Percentiles rank a stretch among this genome's conserved stretches.
phyloP scores from a whole-genome alignment of 2,113 vertebrate genomes.

The Microcebus murinus region DNA sequence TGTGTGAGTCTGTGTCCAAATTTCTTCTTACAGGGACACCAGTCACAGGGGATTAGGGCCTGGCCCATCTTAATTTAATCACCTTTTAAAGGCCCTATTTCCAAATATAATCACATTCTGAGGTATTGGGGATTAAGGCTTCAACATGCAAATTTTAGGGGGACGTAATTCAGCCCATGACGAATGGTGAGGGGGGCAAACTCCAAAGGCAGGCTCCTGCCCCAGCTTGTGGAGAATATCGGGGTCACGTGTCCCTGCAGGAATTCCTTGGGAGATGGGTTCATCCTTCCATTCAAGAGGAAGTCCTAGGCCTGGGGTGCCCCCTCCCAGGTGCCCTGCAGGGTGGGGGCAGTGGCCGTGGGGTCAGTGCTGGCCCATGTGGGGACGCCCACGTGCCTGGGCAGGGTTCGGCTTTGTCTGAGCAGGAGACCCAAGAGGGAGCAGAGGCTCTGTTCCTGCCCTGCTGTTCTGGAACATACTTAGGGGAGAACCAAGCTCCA shows the following conservation, averaged over 20 bases:
- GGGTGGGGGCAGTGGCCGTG: neutral
- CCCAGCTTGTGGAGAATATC: neutral
- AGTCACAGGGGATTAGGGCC: neutral
- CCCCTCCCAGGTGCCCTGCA: neutral
- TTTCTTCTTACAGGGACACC: neutral
- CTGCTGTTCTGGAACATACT: neutral
- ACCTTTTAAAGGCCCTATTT: neutral
- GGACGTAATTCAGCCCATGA: neutral
- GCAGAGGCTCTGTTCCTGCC: neutral
- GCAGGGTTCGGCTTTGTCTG: neutral
- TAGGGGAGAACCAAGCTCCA: neutral
- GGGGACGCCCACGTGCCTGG: fast-evolving
- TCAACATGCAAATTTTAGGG: neutral
- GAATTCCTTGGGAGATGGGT: neutral
- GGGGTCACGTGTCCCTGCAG: neutral
- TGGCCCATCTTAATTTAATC: neutral
- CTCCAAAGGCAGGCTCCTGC: neutral
- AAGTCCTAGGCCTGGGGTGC: neutral
- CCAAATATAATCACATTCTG: neutral
- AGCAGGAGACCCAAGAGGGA: neutral
- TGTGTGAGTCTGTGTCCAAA: neutral
- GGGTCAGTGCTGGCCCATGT: neutral
- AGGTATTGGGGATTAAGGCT: neutral
- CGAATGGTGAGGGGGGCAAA: fast-evolving
- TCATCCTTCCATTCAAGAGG: neutral